These are phyloP conservation scores for Caenorhabditis briggsae DNA, from an alignment of 1,140 invertebrate species.

Conservation along the genomic window DNA sequence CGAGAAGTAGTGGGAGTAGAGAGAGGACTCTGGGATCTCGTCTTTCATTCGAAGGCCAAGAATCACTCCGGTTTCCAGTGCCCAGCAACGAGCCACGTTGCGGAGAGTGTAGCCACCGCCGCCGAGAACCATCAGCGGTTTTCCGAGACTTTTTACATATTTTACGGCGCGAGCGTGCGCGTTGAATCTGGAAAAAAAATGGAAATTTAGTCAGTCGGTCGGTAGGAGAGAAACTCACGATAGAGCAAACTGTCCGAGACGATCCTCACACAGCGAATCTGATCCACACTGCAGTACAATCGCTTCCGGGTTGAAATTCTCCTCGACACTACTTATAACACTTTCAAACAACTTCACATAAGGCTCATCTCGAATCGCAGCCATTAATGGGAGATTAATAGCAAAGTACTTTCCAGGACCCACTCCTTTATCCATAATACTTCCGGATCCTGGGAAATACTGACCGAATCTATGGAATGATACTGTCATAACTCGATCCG, in stretches of 20 bases:
- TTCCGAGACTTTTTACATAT: constrained; percentile 92
- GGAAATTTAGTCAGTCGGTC: background rate
- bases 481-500: constrained; percentile 97
- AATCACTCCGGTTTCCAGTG: constrained; percentile 95
- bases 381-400: constrained; percentile 94
- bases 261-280: constrained; percentile 94
- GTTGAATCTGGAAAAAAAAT: constrained; percentile 82
- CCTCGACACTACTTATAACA: constrained; percentile 90
- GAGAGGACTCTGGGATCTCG: constrained; percentile 92
- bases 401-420: constrained; percentile 94
- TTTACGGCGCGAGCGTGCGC: constrained; percentile 96
- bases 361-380: constrained; percentile 94
- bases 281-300: constrained; percentile 98
- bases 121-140: constrained; percentile 93
- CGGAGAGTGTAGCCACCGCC: constrained; percentile 94
- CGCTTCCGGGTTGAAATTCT: constrained; percentile 94
- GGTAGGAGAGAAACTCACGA: constrained; percentile 26
- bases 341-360: constrained; percentile 95
- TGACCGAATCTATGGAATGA: constrained; percentile 99
- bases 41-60: constrained; percentile 83
- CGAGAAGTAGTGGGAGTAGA: background rate
- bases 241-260: constrained; percentile 88
- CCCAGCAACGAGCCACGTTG: constrained; percentile 98
- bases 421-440: constrained; percentile 96
- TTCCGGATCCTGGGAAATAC: constrained; percentile 96